phyloP scores from a whole-genome alignment of 2,113 vertebrate genomes.

The Ariopsis seemanni region DNA sequence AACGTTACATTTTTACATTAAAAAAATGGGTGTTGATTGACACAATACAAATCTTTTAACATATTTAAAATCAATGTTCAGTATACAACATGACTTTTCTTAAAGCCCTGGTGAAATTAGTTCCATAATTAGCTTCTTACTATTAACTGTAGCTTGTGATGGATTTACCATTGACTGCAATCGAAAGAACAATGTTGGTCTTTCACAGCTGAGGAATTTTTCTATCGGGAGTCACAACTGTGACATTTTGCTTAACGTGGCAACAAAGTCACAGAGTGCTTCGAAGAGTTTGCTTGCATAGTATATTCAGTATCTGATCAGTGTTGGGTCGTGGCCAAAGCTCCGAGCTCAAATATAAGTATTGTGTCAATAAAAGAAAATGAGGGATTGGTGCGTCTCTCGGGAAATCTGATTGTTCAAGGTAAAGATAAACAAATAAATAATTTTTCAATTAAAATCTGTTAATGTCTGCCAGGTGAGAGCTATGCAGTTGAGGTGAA shows the following conservation, averaged over 20 bases:
- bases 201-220: background rate
- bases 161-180: background rate
- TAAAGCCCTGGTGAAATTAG: background rate
- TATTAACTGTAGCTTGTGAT: background rate
- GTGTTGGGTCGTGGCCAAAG: background rate
- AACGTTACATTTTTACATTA: background rate
- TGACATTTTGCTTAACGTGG: background rate
- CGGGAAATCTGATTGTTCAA: background rate
- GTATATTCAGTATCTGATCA: background rate
- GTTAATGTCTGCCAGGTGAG: conserved; percentile 64
- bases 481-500: conserved; percentile 70
- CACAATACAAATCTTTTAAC: background rate
- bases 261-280: background rate
- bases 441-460: background rate
- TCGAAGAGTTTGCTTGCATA: background rate
- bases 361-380: background rate
- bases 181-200: background rate
- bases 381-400: background rate
- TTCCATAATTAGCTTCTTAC: background rate
- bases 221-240: background rate
- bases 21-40: background rate
- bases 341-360: background rate
- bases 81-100: background rate
- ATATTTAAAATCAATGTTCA: background rate
- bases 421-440: background rate